Percentiles rank a stretch among this genome's conserved stretches.
These are phyloP conservation scores for Aspidoscelis tigris DNA, from an alignment of 2,113 vertebrate species.

Conservation along the genomic window DNA sequence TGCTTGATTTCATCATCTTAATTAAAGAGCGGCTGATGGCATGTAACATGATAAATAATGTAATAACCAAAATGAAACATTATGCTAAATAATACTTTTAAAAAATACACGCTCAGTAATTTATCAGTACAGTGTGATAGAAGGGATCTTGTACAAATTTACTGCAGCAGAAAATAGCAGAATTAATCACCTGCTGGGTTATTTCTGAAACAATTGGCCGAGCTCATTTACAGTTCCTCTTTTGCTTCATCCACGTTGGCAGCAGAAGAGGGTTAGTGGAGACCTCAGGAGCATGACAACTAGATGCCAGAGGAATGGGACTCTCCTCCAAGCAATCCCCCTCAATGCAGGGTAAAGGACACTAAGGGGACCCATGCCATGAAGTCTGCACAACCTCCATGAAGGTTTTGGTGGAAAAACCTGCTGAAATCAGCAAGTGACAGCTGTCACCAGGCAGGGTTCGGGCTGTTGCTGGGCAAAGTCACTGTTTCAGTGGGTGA, in stretches of 20 bases:
- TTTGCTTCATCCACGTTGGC: constrained; percentile 1
- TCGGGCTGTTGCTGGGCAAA: no score
- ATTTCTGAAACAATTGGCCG: not conserved
- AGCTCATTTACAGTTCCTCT: not conserved
- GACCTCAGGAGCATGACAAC: no score
- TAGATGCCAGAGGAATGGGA: not conserved
- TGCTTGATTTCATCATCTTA: not conserved
- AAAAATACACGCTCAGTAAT: not conserved
- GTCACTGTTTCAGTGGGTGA: no score
- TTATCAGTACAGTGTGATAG: not conserved
- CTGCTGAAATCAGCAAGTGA: no score
- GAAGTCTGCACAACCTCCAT: no score
- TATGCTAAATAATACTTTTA: not conserved
- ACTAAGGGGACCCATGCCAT: no score
- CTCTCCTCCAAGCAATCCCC: no score
- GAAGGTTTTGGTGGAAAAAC: no score
- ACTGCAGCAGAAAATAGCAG: not conserved
- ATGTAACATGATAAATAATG: constrained; percentile 29
- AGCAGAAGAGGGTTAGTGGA: no score
- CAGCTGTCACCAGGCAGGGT: no score
- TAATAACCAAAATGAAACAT: constrained; percentile 23
- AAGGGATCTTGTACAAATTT: constrained; percentile 17
- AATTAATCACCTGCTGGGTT: constrained; percentile 4
- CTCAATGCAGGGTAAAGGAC: no score
- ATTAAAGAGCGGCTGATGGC: constrained; percentile 21